Percentiles rank a stretch among this genome's conserved stretches.
These are phyloP conservation scores for Drosophila neocordata DNA, from an alignment of 1,140 invertebrate genomes.

Conservation along the genomic window DNA sequence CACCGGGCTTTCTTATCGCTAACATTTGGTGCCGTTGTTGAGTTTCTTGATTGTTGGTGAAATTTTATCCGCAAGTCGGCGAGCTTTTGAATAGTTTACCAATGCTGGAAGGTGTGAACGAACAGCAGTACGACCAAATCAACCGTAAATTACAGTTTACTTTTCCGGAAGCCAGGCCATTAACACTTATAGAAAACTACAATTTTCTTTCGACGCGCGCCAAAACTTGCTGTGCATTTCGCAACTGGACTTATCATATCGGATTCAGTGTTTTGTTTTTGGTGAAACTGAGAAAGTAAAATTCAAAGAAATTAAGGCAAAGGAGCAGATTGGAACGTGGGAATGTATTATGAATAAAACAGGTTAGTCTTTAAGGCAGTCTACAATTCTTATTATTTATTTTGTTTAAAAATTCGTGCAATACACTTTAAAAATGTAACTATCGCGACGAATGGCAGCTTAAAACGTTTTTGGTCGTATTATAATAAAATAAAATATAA, in stretches of 20 bases:
- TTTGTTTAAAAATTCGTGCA: too few relatives aligned
- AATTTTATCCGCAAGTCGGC: conserved; percentile 32
- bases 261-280: conserved; percentile 13
- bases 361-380: too few relatives aligned
- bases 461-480: too few relatives aligned
- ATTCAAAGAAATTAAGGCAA: not conserved
- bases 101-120: conserved; percentile 53
- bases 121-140: conserved; percentile 46
- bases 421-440: too few relatives aligned
- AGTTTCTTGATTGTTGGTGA: conserved; percentile 52
- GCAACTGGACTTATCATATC: not conserved
- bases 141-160: conserved; percentile 53
- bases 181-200: conserved; percentile 7
- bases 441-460: too few relatives aligned
- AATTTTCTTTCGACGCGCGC: conserved; percentile 7
- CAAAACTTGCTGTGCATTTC: not conserved
- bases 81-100: conserved; percentile 63
- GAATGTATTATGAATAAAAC: too few relatives aligned
- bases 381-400: too few relatives aligned
- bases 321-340: too few relatives aligned
- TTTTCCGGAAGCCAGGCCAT: conserved; percentile 17
- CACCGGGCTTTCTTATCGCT: conserved; percentile 55
- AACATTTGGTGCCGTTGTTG: conserved; percentile 52
- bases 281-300: not conserved
- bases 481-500: too few relatives aligned